Base-by-base conservation (phyloP, 2,113 vertebrate genomes). In the Alethe castanea region DNA sequence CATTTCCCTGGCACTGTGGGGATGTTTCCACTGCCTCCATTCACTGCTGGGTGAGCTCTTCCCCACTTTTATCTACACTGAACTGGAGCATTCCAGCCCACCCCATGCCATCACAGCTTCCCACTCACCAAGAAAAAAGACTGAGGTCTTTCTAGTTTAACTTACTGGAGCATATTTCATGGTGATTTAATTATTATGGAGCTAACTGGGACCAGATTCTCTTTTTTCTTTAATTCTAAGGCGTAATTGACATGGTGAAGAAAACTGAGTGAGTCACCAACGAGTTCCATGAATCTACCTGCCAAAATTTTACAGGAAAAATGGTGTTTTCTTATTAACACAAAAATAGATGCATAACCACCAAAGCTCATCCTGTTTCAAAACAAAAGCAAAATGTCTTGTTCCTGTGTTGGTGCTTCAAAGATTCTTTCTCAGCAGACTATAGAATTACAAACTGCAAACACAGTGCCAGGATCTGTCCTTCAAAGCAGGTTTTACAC, bases 1-100 rank as follows among this genome's bases (percentile, higher is more conserved):
- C 3, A 1, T 19, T 60, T n/a, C 19, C 31, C 28, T 1, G 2
- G 64, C 2, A 8, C n/a, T 0, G 0, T 0, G 1, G 57, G 52
- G 80, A 36, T 53, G 80, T 17, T 86, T 40, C 36, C 52, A 40
- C 45, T 4, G 2, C 38, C 62, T 45, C 53, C 2, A 0, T 2
- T 28, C 1, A 2, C 70, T 81, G 70, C 70, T 5, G 4, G 52
- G 31, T 11, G 9, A 74, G 18, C 11, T 29, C 84, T 40, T 78
- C 36, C 52, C 61, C 2, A 1, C 45, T 38, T 16, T 26, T 56
- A n/a, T 2, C 62, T 36, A 14, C 62, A 17, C 29, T 10, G 42
- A 82, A 66, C 50, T 3, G 5, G 20, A 48, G 19, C 8, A 5
- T 36, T 66, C 25, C 76, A 79, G 11, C 67, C 47, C 19, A 12